Evolutionary conservation across 2,888 invertebrate species (phyloP), one percentile per base, ranked within the genome.

Genomic region (Drosophila subquinaria): DNA sequence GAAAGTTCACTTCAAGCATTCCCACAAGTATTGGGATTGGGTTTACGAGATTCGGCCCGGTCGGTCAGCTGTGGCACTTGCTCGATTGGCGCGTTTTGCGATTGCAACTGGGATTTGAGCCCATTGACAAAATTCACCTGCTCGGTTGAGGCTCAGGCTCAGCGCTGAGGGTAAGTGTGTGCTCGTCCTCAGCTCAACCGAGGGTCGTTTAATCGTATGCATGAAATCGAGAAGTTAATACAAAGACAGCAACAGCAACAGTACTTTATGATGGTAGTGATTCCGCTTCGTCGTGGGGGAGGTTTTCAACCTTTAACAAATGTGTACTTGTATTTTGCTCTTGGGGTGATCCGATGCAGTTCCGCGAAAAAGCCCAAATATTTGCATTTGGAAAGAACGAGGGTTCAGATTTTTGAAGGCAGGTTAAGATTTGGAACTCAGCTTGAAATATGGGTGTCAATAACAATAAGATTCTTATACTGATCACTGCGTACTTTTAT

Each of bases 1-100:
- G 92, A 92, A 92, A 92, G 91, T 92, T 91, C 87, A 90, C 91
- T 90, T 85, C 88, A 89, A 86, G 89, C 90, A 92, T 92, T 92
- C 92, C 92, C 92, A 92, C 92, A 92, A 86, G 90, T 88, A 86
- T 86, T 89, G 88, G 86, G 64, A 86, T 83, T 83, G 78, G 59
- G 77, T 68, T 90, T 82, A 66, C 51, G 60, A 69, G 75, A 76
- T 69, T 81, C 50, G 79, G 79, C 71, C 67, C 73, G 86, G 82
- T 84, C 73, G 86, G 85, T 84, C 84, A 89, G 84, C 88, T 84
- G 89, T 42, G 42, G 76, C 84, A 84, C 81, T 86, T 82, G 84
- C 73, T 75, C 69, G 73, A 70, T 76, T 73, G 65, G 74, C 76
- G 67, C 69, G 65, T 76, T 65, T 65, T 61, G 63, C 55, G 52